phyloP scores from a whole-genome alignment of 2,113 vertebrate genomes.

The Girardinichthys multiradiatus region DNA sequence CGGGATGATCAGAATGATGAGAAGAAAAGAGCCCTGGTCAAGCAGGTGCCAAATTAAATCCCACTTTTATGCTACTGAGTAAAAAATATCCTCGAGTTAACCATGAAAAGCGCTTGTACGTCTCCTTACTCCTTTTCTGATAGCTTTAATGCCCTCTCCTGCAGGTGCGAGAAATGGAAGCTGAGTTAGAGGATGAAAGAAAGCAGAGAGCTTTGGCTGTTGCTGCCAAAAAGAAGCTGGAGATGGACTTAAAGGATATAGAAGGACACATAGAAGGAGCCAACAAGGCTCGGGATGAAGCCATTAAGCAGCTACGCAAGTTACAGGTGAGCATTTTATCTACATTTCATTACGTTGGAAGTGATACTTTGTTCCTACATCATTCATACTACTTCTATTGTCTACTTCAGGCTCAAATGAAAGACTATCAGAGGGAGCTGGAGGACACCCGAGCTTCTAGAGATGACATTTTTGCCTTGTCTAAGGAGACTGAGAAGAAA shows the following conservation, averaged over 20 bases:
- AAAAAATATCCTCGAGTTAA: neutral
- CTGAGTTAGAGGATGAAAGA: conserved; percentile 94
- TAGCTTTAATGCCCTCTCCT: neutral
- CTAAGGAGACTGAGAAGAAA: conserved; percentile 97
- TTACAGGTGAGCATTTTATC: conserved; percentile 83
- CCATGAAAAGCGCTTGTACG: too few species aligned
- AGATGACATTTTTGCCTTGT: conserved; percentile 92
- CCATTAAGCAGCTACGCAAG: conserved; percentile 97
- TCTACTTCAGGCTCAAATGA: conserved; percentile 91
- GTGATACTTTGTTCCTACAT: neutral
- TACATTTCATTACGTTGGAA: neutral
- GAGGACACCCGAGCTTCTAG: conserved; percentile 91
- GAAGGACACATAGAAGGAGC: conserved; percentile 93
- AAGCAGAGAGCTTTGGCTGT: conserved; percentile 90
- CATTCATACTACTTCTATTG: neutral
- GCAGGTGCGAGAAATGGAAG: conserved; percentile 95
- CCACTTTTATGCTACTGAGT: too few species aligned
- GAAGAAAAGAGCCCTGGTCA: conserved; percentile 92
- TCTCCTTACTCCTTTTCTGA: neutral
- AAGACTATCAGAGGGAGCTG: conserved; percentile 96
- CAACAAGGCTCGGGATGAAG: conserved; percentile 92
- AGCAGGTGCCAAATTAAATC: conserved; percentile 82
- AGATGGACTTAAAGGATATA: conserved; percentile 93
- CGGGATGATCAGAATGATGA: conserved; percentile 96
- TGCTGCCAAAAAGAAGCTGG: conserved; percentile 95